A percentile compares a stretch with the other conserved stretches of the same genome.
phyloP scores from a whole-genome alignment of 2,113 vertebrate genomes.

The Brachypteracias leptosomus region DNA sequence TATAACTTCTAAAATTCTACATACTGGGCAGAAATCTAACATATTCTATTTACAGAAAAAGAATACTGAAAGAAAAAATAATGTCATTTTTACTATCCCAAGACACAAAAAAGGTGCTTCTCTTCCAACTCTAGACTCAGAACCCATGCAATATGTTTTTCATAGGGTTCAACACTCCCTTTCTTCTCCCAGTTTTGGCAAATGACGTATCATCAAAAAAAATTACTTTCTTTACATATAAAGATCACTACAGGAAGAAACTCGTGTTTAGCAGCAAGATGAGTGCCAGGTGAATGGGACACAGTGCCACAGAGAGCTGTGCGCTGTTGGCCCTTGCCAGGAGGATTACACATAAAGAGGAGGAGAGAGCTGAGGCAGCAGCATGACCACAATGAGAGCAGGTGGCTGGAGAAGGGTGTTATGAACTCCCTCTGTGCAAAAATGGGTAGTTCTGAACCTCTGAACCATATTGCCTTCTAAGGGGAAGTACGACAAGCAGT shows the following conservation, averaged over 20 bases:
- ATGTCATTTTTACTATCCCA: neutral
- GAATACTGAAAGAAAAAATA: neutral
- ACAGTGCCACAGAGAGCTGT: neutral
- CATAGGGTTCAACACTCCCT: neutral
- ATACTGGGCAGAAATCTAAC: neutral
- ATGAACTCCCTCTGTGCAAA: neutral
- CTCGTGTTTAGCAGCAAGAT: neutral
- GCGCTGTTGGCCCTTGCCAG: neutral
- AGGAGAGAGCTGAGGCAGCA: neutral
- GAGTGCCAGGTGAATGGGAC: neutral
- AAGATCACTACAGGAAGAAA: neutral
- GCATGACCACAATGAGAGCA: accelerated
- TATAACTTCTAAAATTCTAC: neutral
- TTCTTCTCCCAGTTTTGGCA: neutral
- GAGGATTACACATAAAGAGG: neutral
- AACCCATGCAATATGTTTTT: neutral
- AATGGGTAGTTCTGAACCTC: neutral
- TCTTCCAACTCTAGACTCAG: neutral
- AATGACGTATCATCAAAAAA: neutral
- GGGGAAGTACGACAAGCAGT: neutral
- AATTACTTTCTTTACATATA: neutral
- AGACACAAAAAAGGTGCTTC: neutral
- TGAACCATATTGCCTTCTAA: neutral
- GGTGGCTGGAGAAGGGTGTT: neutral
- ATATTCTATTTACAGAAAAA: neutral